Evolutionary conservation across 2,113 vertebrate species (phyloP).

Genomic region (Urocolius indicus): DNA sequence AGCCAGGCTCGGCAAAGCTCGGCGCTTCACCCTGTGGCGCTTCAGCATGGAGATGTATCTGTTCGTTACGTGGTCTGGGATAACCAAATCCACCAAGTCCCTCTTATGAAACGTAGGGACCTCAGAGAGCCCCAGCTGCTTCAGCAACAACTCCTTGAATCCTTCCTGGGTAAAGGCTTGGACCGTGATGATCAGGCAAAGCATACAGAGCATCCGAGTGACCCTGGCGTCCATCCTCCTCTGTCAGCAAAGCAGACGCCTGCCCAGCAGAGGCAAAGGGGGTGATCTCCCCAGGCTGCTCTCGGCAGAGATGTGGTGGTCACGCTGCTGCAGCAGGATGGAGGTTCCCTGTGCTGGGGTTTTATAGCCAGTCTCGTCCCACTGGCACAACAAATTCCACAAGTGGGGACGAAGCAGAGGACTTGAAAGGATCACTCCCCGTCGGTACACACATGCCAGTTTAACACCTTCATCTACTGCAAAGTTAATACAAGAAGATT

Average conservation of each 20-base stretch:
- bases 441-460: slow-evolving; percentile 58
- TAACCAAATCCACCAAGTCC: slow-evolving; percentile 84
- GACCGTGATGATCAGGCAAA: slow-evolving; percentile 18
- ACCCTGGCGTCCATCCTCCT: slow-evolving; percentile 36
- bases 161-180: slow-evolving; percentile 79
- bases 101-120: slow-evolving; percentile 83
- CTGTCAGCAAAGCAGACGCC: fast-evolving
- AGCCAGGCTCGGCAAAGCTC: slow-evolving; percentile 86
- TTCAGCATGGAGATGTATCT: slow-evolving; percentile 89
- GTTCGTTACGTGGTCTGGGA: slow-evolving; percentile 84
- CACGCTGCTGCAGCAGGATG: not conserved
- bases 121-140: slow-evolving; percentile 83
- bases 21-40: slow-evolving; percentile 84
- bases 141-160: slow-evolving; percentile 83
- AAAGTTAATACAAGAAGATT: slow-evolving; percentile 43
- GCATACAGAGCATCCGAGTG: slow-evolving; percentile 58
- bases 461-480: slow-evolving; percentile 56
- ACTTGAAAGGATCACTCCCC: slow-evolving; percentile 79
- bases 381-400: slow-evolving; percentile 83
- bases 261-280: not conserved
- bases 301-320: not conserved
- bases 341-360: not conserved
- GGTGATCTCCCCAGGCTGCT: not conserved
- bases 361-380: slow-evolving; percentile 76
- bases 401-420: slow-evolving; percentile 79